Base-by-base conservation (phyloP, 2,797 vertebrate genomes). In the Phoeniculus purpureus region DNA sequence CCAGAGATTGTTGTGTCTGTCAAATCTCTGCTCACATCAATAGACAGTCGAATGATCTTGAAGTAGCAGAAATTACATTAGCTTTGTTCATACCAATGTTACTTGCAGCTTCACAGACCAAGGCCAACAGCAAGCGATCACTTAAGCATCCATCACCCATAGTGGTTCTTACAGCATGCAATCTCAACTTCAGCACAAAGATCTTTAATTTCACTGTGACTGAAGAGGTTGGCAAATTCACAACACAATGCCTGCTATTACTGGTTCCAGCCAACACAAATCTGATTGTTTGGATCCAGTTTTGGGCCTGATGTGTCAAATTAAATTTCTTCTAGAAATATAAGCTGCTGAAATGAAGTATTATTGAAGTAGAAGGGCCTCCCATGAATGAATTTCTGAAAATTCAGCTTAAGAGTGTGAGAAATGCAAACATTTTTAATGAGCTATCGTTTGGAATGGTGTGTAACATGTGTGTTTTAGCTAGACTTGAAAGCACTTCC, bases 1-100 rank as follows among this genome's bases (percentile, higher is more conserved):
- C 68, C 81, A 96, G 94, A 96, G 93, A 97, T 96, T 94, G 90
- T 76, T 88, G 65, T 60, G 94, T 97, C 95, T 80, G 89, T 97
- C 95, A 97, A 88, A 90, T 81, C 62, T 85, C 55, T 87, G 81
- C 87, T 95, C 93, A 91, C 83, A 90, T 92, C 88, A 94, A 54
- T 61, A 91, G 89, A 94, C 60, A 94, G 86, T 29, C 77, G 68
- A 59, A 85, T 61, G 86, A 70, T 91, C 87, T 94, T 94, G 96
- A 94, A 96, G 66, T 52, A 94, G 77, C 80, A 94, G 92, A 96
- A 95, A 89, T 85, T 65, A 62, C 23, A 83, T 85, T 90, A 89
- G 62, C 80, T 96, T 96, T 95, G 47, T 75, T 93, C 75, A 54
- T 89, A 62, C 84, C 91, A 77, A 77, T 96, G 96, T 96, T 96